Conservation (phyloP, 2,888 invertebrate genomes). For the Leuctra nigra region DNA sequence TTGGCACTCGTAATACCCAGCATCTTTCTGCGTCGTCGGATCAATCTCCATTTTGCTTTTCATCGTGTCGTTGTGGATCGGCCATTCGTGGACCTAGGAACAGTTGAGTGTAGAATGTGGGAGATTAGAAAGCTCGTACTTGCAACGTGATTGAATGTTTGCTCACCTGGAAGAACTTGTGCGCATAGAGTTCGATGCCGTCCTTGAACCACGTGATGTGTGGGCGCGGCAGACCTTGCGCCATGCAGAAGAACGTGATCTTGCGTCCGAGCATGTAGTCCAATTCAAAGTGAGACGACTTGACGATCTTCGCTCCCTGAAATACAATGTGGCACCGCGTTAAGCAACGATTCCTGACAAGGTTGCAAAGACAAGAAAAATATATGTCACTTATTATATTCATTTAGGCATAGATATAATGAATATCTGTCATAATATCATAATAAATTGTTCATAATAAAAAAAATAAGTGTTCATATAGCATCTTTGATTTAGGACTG, state of each 20-base stretch:
- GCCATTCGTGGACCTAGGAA: slow-evolving; percentile 58
- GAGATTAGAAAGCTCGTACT: too few species aligned
- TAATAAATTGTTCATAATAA: too few species aligned
- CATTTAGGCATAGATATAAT: too few species aligned
- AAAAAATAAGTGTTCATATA: too few species aligned
- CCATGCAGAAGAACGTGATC: slow-evolving; percentile 69
- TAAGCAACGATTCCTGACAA: too few species aligned
- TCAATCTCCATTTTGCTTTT: slow-evolving; percentile 70
- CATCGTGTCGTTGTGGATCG: slow-evolving; percentile 54
- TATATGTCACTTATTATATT: too few species aligned
- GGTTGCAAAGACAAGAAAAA: too few species aligned
- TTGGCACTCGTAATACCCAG: slow-evolving; percentile 64
- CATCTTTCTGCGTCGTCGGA: slow-evolving; percentile 64
- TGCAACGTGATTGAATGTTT: too few species aligned
- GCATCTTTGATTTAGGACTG: too few species aligned
- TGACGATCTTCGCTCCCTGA: slow-evolving; percentile 62
- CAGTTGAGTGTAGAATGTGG: background rate
- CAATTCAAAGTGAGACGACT: slow-evolving; percentile 63
- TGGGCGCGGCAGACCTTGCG: slow-evolving; percentile 61
- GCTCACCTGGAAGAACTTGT: slow-evolving; percentile 58
- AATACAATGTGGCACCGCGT: slow-evolving; percentile 32
- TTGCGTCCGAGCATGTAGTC: slow-evolving; percentile 69
- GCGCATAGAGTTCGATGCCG: slow-evolving; percentile 65
- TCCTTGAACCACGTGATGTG: slow-evolving; percentile 74
- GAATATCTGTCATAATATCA: too few species aligned